phyloP scores from a whole-genome alignment of 2,888 invertebrate genomes.

The Calliphora vomitoria region DNA sequence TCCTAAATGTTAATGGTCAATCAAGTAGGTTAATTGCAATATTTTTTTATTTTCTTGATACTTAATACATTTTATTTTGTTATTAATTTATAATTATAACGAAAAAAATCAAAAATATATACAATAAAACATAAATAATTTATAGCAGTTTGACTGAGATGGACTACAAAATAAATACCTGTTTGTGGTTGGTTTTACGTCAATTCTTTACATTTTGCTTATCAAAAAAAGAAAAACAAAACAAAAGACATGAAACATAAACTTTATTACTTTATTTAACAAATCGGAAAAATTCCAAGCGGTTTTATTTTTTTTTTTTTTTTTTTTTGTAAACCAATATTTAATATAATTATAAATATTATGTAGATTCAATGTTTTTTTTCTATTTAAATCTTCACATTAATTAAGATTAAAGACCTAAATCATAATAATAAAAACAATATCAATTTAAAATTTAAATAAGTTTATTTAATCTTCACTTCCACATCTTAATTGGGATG shows the following conservation, averaged over 20 bases:
- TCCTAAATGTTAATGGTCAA: conserved; percentile 71
- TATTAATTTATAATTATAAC: conserved; percentile 46
- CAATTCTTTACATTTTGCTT: neutral
- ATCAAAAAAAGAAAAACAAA: neutral
- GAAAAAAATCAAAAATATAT: neutral
- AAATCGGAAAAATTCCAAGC: neutral
- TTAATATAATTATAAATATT: neutral
- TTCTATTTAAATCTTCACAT: neutral
- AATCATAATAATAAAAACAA: neutral
- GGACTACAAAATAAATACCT: neutral
- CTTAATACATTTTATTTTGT: conserved; percentile 1
- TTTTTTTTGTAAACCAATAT: neutral
- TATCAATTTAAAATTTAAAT: conserved; percentile 22
- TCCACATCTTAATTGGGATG: conserved; percentile 11
- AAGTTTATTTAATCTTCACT: conserved; percentile 3
- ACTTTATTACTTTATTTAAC: neutral
- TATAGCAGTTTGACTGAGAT: neutral
- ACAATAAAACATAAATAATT: conserved; percentile 23
- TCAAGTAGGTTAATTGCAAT: conserved; percentile 69
- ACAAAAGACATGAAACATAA: conserved; percentile 32
- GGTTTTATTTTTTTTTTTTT: neutral
- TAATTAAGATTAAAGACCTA: conserved; percentile 5
- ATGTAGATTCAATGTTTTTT: neutral
- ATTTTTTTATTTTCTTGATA: neutral
- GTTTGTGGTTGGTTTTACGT: neutral